Percentiles rank a stretch among this genome's conserved stretches.
Evolutionary conservation across 2,797 vertebrate genomes (phyloP).

Genomic region (Amblyraja radiata): DNA sequence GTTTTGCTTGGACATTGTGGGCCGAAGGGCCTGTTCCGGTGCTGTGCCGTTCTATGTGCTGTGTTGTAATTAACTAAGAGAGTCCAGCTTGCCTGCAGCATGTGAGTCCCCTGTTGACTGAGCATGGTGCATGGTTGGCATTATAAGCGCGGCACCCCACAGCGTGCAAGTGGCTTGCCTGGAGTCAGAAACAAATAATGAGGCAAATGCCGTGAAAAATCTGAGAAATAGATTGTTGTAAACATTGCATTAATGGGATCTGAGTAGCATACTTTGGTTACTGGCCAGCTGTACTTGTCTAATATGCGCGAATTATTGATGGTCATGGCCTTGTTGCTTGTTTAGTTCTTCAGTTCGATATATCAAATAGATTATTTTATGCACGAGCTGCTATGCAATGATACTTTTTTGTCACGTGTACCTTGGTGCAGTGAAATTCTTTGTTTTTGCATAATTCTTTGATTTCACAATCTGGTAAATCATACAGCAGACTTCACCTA

Average conservation of each 20-base stretch:
- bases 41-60: no score
- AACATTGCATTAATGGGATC: background rate
- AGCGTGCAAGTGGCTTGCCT: background rate
- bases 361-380: background rate
- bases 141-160: background rate
- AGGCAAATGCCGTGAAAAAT: background rate
- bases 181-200: slow-evolving; percentile 7
- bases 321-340: background rate
- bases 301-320: background rate
- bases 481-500: no score
- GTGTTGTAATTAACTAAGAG: background rate
- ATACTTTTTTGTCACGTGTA: no score
- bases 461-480: no score
- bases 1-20: no score
- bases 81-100: background rate
- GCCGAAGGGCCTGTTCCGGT: no score
- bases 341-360: background rate
- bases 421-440: no score
- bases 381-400: background rate
- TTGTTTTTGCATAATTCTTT: no score
- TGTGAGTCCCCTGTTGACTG: background rate
- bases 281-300: background rate
- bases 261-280: background rate
- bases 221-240: slow-evolving; percentile 6
- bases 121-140: background rate